Evolutionary conservation across 2,888 invertebrate species (phyloP).

Genomic region (Trimorus sp.): DNA sequence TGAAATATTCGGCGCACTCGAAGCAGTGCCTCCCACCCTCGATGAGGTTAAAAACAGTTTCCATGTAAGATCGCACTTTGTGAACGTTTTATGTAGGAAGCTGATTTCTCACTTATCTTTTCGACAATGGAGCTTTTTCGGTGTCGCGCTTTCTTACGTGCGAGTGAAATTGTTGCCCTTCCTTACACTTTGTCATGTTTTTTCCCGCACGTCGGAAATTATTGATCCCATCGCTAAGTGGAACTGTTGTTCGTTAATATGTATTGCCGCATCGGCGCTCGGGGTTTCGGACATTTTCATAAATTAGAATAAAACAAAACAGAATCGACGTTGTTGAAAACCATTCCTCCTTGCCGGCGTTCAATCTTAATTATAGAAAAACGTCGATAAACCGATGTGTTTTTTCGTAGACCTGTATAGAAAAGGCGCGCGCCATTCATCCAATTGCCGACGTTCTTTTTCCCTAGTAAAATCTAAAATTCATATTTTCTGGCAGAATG

Average conservation of each 20-base stretch:
- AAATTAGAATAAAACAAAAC: background rate
- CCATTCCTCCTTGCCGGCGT: background rate
- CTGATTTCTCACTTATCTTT: conserved; percentile 1
- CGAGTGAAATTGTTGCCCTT: background rate
- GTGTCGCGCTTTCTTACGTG: background rate
- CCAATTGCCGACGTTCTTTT: too few species aligned
- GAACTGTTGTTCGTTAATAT: background rate
- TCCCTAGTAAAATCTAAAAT: too few species aligned
- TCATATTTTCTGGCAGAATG: too few species aligned
- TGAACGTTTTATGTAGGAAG: conserved; percentile 1
- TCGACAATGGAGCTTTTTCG: background rate
- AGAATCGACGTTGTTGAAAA: background rate
- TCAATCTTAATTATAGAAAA: conserved; percentile 3
- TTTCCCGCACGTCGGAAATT: background rate
- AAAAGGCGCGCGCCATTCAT: background rate
- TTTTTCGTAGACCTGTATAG: background rate
- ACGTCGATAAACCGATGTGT: conserved; percentile 2
- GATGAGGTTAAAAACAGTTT: background rate
- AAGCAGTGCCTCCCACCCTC: too few species aligned
- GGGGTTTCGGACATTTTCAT: too few species aligned
- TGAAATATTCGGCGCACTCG: too few species aligned
- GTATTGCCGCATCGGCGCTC: background rate
- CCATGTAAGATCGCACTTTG: conserved; percentile 4
- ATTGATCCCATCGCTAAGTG: background rate
- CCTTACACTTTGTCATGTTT: background rate